Evolutionary conservation across 2,888 invertebrate genomes (phyloP), one percentile per base, ranked within the genome.

Genomic region (Drosophila emarginata): DNA sequence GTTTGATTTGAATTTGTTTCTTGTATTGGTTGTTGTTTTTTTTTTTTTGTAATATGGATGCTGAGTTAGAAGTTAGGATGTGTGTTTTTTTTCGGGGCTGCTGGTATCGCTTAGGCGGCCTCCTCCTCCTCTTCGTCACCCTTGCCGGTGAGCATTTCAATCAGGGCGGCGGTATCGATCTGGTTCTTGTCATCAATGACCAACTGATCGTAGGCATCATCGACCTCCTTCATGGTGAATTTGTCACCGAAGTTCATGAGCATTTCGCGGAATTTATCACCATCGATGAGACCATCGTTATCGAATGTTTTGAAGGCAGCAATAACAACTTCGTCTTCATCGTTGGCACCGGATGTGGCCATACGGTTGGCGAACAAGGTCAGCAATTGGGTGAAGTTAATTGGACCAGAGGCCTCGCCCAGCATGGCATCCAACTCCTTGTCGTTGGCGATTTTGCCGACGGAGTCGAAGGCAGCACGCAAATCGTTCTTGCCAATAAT

Each of bases 361-460:
- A 97, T 97, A 92, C 97, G 96, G 93, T 94, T 95, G 91, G 97
- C 97, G 94, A 98, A 98, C 89, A 98, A 94, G 91, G 96, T 96
- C 91, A 98, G 94, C 92, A 97, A 94, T 93, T 97, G 97, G 89
- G 98, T 98, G 94, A 98, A 98, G 94, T 97, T 98, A 93, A 98
- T 96, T 92, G 97, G 97, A 90, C 96, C 97, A 86, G 96, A 93
- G 83, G 97, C 96, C 93, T 98, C 96, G 91, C 94, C 93, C 89
- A 96, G 93, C 97, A 98, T 97, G 90, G 96, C 94, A 88, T 97
- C 97, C 89, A 98, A 94, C 93, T 98, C 98, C 93, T 97, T 97
- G 92, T 98, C 98, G 89, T 94, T 94, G 90, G 96, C 95, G 88
- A 98, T 94, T 92, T 96, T 96, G 92, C 98, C 98, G 88, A 98